These are phyloP conservation scores for Helostoma temminkii DNA, from an alignment of 2,797 vertebrate species.

Conservation along the genomic window DNA sequence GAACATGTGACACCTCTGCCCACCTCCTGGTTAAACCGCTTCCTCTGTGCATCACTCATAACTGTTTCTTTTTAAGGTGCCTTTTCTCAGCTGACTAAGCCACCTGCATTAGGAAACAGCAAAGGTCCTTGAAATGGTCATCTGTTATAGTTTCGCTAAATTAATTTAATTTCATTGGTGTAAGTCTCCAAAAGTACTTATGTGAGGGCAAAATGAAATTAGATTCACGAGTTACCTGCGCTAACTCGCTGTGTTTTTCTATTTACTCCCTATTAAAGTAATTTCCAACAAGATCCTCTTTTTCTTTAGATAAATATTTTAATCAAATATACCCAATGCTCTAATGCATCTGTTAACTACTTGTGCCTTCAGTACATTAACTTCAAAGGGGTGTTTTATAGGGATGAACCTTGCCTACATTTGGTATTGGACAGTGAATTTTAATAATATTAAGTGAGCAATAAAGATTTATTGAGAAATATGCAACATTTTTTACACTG, in stretches of 20 bases:
- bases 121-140: conserved; percentile 11
- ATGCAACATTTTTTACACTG: conserved; percentile 5
- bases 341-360: not conserved
- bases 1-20: conserved; percentile 33
- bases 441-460: not conserved
- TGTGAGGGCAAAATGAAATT: too few species aligned
- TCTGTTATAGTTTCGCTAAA: conserved; percentile 7
- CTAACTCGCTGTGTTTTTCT: not conserved
- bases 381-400: not conserved
- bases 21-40: conserved; percentile 45
- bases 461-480: conserved; percentile 7
- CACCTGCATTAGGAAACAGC: conserved; percentile 36
- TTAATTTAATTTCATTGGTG: conserved; percentile 18
- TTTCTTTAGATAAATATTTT: not conserved
- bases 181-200: conserved; percentile 10
- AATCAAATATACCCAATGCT: too few species aligned
- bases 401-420: conserved; percentile 1
- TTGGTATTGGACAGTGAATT: not conserved
- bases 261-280: not conserved
- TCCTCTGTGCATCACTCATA: conserved; percentile 15
- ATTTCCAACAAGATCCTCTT: too few species aligned
- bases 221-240: too few species aligned
- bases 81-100: conserved; percentile 10
- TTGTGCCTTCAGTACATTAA: not conserved
- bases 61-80: not conserved